Base-by-base conservation (phyloP, 2,888 invertebrate species). In the Pomacea canaliculata region DNA sequence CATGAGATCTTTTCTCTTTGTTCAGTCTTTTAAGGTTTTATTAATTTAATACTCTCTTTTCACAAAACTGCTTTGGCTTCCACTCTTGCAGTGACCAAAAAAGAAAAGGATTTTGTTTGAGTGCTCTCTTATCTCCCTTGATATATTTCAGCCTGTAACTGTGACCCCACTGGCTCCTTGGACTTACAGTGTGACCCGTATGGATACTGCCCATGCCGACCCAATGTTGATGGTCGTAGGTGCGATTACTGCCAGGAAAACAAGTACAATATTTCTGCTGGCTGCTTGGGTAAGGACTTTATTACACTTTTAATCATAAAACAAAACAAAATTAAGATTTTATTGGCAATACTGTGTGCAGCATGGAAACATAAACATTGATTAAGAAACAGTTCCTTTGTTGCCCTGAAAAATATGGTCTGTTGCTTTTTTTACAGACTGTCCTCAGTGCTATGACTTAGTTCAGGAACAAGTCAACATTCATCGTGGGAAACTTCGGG, bases 191-290 rank as follows among this genome's bases (percentile, higher is more conserved):
- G 99, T 88, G 92, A 92, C 80, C 95, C 97, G 90, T 82, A 84
- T 51, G 91, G 91, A 7, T 81, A 85, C 81, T 98, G 99, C 92
- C 87, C 90, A 13, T 93, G 93, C 86, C 87, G 89, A 48, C 88
- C 89, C 46, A 92, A 91, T 89, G 97, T 99, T 0, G 98, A 97
- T 90, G 99, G 99, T 2, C 92, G 95, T 59, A 94, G 94, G 48
- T 99, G 99, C 91, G 97, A 99, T 91, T 94, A 96, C 66, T 99
- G 99, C 90, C 93, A 97, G 92, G 99, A 99, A 90, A 99, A 99
- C 90, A 98, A 97, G 90, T 95, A 94, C 88, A 95, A 98, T 89
- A 94, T 97, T 49, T 95, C 96, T 81, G 94, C 95, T 76, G 97
- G 97, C 23, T 92, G 92, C 85, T 82, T 91, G 12, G 90, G 91